Evolutionary conservation across 1,140 invertebrate species (phyloP), one percentile per base, ranked within the genome.

Genomic region (Brachionus sp.): DNA sequence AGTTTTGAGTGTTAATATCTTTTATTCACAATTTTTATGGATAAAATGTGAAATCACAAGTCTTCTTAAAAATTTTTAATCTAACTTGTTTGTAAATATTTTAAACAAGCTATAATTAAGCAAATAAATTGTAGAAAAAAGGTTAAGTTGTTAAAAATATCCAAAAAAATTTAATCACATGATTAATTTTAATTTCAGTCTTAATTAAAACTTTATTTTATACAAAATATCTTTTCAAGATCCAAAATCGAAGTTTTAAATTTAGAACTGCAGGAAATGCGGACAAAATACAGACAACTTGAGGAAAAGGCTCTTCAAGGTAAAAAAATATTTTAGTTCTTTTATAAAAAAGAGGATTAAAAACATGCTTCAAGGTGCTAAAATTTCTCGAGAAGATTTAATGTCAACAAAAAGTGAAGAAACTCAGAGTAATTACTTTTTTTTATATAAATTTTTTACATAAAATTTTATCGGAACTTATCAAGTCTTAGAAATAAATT

Each of bases 191-290:
- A 29, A 29, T 29, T 29, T 29, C 3, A 29, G 3, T 29, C 3
- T 29, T 1, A 29, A 3, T 29, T 2, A 29, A 29, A 29, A 10
- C 12, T n/a, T 46, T 46, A 46, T 66, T 66, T 29, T 29, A 29
- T 29, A 29, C 1, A 29, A 29, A 29, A 29, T 29, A 29, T 29
- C 29, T 29, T 3, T 29, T 29, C 29, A 13, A 68, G 64, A 13
- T 70, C 66, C 6, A 70, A 70, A 39, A 70, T 70, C 5, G 66
- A 70, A 39, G 66, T 70, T 7, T 39, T 70, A 70, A 70, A 39
- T 19, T 70, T 35, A 16, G 66, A 70, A 16, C n/a, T 70, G 29
- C 33, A 39, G 16, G 66, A 70, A 39, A 39, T 39, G 16, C 29
- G 66, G 1, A 5, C 12, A 19, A 70, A 3, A 39, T 70, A 70